Evolutionary conservation across 1,140 invertebrate genomes (phyloP).

Genomic region (Acromyrmex charruanus): DNA sequence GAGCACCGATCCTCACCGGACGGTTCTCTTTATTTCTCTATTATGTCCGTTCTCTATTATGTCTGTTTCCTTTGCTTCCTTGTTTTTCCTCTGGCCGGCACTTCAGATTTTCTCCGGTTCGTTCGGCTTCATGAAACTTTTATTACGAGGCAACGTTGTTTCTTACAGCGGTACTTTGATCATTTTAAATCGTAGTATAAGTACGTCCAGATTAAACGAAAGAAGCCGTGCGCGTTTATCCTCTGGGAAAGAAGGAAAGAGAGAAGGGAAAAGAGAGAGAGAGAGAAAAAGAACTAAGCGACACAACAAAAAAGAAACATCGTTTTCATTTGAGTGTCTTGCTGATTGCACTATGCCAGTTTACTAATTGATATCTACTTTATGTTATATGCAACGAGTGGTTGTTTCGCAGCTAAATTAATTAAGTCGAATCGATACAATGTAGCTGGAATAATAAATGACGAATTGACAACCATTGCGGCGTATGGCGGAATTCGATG

Average conservation of each 20-base stretch:
- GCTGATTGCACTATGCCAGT: slow-evolving; percentile 37
- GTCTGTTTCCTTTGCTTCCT: slow-evolving; percentile 36
- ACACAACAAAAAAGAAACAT: slow-evolving; percentile 29
- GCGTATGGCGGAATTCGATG: slow-evolving; percentile 19
- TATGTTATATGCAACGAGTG: slow-evolving; percentile 31
- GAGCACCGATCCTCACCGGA: slow-evolving; percentile 29
- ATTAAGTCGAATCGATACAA: slow-evolving; percentile 51
- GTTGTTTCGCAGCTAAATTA: slow-evolving; percentile 37
- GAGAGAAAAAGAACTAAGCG: neutral
- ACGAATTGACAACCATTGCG: slow-evolving; percentile 39
- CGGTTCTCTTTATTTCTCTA: slow-evolving; percentile 63
- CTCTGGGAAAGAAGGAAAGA: neutral
- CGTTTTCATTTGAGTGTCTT: slow-evolving; percentile 38
- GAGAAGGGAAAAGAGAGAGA: no score
- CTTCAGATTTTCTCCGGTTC: slow-evolving; percentile 57
- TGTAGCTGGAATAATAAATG: slow-evolving; percentile 55
- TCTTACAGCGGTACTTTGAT: slow-evolving; percentile 59
- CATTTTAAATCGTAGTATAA: slow-evolving; percentile 58
- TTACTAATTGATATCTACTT: slow-evolving; percentile 56
- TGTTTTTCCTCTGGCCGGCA: slow-evolving; percentile 46
- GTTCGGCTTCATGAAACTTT: slow-evolving; percentile 63
- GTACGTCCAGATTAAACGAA: slow-evolving; percentile 55
- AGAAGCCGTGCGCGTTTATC: slow-evolving; percentile 46
- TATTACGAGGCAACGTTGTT: slow-evolving; percentile 56
- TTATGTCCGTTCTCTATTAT: slow-evolving; percentile 59